Base-by-base conservation (phyloP, 2,113 vertebrate genomes). In the Gila orcuttii region DNA sequence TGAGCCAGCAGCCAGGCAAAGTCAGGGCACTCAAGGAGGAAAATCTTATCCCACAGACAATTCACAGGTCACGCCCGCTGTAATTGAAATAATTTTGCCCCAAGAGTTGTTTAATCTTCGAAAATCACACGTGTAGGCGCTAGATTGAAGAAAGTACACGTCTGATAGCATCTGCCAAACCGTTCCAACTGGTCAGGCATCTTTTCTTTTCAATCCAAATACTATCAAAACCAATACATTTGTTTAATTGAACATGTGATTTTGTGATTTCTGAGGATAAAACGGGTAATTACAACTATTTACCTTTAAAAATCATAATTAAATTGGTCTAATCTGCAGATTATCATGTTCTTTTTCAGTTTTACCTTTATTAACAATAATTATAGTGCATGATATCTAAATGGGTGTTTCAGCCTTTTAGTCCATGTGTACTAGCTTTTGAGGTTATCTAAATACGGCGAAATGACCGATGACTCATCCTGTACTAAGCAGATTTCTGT, bases 21-120 rank as follows among this genome's bases (percentile, higher is more conserved):
- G 94, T 93, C 94, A 91, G 95, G 90, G 92, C 93, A 92, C 91
- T 94, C 90, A 91, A 96, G 95, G 95, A 96, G 96, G 96, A 96
- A 96, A 96, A 97, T 97, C 97, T 96, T 96, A 96, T 97, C 96
- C 96, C 95, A 96, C 95, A 93, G 95, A 94, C 97, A 97, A 97
- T 97, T 97, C 97, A 96, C 94, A 95, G 96, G 95, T 96, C 95
- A 96, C 91, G 95, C 93, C 95, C 93, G 94, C 93, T 91, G 96
- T 96, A 97, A 99, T 97, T 97, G 96, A 97, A 96, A 97, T 97
- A 96, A 98, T 97, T 97, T 96, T 95, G 95, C 96, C 96, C 94
- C 94, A 92, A 96, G 96, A 96, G 95, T 96, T 96, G 95, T 97
- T 97, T 97, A 97, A 98, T 97, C 96, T 97, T 95, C 96, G 95